Conservation (phyloP, 2,113 vertebrate genomes). For the Leptodactylus fuscus region DNA sequence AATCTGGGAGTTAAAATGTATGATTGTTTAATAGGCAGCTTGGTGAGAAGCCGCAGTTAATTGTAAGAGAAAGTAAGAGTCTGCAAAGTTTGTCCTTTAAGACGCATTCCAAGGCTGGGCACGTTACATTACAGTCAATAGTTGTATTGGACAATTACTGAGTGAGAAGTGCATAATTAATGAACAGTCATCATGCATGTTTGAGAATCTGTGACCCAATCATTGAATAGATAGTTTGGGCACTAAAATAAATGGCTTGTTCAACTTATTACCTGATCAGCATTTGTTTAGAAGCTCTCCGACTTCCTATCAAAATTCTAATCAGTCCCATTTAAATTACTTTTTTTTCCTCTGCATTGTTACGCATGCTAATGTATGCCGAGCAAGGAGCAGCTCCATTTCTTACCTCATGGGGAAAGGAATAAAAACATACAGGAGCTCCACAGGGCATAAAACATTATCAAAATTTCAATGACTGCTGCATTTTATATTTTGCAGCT, state of each 20-base stretch:
- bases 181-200: slow-evolving; percentile 59
- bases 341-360: slow-evolving; percentile 64
- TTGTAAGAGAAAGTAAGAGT: slow-evolving; percentile 44
- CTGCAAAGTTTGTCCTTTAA: slow-evolving; percentile 58
- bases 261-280: slow-evolving; percentile 67
- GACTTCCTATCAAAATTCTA: slow-evolving; percentile 67
- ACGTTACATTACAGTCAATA: slow-evolving; percentile 59
- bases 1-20: slow-evolving; percentile 1
- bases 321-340: slow-evolving; percentile 67
- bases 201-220: slow-evolving; percentile 67
- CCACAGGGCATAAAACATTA: slow-evolving; percentile 68
- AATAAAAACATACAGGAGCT: slow-evolving; percentile 66
- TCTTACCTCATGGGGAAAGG: slow-evolving; percentile 68
- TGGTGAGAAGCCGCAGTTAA: slow-evolving; percentile 34
- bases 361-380: slow-evolving; percentile 73
- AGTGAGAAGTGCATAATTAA: slow-evolving; percentile 67
- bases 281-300: slow-evolving; percentile 66
- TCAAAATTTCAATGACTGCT: slow-evolving; percentile 63
- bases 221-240: slow-evolving; percentile 61
- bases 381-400: slow-evolving; percentile 68
- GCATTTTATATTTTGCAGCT: slow-evolving; percentile 67
- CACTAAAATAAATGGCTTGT: slow-evolving; percentile 68
- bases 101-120: slow-evolving; percentile 52
- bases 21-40: slow-evolving; percentile 50
- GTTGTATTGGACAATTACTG: slow-evolving; percentile 66